Conservation (phyloP, 2,113 vertebrate species). For the Rutilus rutilus region DNA sequence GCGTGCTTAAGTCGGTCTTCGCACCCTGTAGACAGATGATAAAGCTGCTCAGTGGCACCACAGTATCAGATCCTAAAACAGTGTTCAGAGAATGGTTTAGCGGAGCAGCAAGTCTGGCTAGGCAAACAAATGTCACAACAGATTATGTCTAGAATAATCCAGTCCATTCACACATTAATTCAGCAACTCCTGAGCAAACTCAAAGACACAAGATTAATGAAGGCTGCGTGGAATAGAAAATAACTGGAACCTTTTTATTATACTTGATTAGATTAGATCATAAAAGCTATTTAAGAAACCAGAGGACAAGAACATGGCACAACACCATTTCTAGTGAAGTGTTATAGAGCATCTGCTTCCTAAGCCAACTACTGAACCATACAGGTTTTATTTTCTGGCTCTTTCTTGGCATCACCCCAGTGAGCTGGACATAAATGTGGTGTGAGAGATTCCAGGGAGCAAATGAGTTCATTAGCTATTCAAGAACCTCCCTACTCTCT, state of each 20-base stretch:
- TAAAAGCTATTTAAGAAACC: neutral
- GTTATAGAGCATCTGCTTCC: neutral
- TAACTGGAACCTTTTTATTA: neutral
- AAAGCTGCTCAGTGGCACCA: constrained; percentile 34
- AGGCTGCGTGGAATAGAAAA: neutral
- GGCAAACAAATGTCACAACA: constrained; percentile 20
- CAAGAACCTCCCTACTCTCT: constrained; percentile 33
- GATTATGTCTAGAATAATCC: constrained; percentile 8
- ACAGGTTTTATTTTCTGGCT: neutral
- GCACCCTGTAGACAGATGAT: constrained; percentile 7
- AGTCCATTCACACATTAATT: constrained; percentile 1
- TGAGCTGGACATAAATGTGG: neutral
- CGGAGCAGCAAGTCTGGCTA: neutral
- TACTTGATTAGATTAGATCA: neutral
- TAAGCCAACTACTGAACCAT: neutral
- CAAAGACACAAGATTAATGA: neutral
- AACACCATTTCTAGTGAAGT: neutral
- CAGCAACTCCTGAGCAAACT: neutral
- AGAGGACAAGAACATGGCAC: too few species aligned
- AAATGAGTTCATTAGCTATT: constrained; percentile 43
- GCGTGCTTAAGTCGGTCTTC: constrained; percentile 7
- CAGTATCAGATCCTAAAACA: constrained; percentile 33
- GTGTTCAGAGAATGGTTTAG: constrained; percentile 7
- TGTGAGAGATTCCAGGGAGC: neutral
- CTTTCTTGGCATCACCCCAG: neutral